phyloP scores from a whole-genome alignment of 2,797 vertebrate species.

The Cirrhinus mrigala region DNA sequence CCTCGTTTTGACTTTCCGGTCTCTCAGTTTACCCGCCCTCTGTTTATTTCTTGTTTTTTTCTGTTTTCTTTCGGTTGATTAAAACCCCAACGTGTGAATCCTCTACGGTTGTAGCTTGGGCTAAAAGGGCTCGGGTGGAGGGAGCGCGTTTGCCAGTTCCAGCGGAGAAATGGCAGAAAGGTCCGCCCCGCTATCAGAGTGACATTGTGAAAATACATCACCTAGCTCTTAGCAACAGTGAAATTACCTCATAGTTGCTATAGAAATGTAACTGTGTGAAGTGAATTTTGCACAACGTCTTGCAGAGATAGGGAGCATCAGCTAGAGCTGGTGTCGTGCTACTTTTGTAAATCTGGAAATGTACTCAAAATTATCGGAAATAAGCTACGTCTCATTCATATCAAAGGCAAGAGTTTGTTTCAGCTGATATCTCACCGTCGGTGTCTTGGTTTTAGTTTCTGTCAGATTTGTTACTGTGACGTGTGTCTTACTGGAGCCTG shows the following conservation, averaged over 20 bases:
- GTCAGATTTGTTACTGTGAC: slow-evolving; percentile 73
- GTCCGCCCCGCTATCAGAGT: slow-evolving; percentile 65
- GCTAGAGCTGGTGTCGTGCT: slow-evolving; percentile 64
- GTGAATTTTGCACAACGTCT: slow-evolving; percentile 68
- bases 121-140: slow-evolving; percentile 53
- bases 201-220: slow-evolving; percentile 70
- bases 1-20: slow-evolving; percentile 37
- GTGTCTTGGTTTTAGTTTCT: slow-evolving; percentile 88
- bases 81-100: slow-evolving; percentile 42
- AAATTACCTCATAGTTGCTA: slow-evolving; percentile 78
- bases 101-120: slow-evolving; percentile 52
- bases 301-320: slow-evolving; percentile 66
- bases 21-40: slow-evolving; percentile 26
- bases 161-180: slow-evolving; percentile 37
- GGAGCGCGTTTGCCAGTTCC: slow-evolving; percentile 35
- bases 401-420: slow-evolving; percentile 68
- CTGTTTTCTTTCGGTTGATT: slow-evolving; percentile 35
- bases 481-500: slow-evolving; percentile 79
- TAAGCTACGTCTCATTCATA: slow-evolving; percentile 69
- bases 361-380: slow-evolving; percentile 63
- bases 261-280: slow-evolving; percentile 73
- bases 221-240: slow-evolving; percentile 76
- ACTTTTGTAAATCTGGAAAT: slow-evolving; percentile 70
- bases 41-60: slow-evolving; percentile 35
- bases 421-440: slow-evolving; percentile 81